Conservation (phyloP, 2,888 invertebrate genomes). For the Marronus borbonicus region DNA sequence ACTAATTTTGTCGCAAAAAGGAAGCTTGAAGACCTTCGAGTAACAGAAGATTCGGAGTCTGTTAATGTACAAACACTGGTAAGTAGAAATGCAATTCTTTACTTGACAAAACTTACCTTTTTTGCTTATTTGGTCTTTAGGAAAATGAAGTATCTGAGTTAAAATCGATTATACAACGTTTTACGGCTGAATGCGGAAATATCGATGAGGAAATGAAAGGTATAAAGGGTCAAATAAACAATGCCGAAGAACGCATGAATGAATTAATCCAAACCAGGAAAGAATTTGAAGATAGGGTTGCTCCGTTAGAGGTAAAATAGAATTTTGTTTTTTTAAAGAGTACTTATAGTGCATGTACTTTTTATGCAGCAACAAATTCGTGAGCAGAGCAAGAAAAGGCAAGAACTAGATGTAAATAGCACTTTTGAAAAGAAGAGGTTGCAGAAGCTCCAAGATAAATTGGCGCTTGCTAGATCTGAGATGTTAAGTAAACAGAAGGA, state of each 20-base stretch:
- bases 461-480: conserved; percentile 63
- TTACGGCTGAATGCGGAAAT: conserved; percentile 64
- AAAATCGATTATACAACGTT: conserved; percentile 68
- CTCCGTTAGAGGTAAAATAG: conserved; percentile 59
- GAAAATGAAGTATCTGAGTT: conserved; percentile 65
- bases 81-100: conserved; percentile 46
- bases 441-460: conserved; percentile 58
- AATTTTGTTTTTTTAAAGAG: neutral
- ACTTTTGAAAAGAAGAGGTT: conserved; percentile 61
- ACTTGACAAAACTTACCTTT: conserved; percentile 16
- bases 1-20: conserved; percentile 59
- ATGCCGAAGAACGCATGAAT: conserved; percentile 67
- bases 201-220: conserved; percentile 63
- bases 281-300: conserved; percentile 62
- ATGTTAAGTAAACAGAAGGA: conserved; percentile 70
- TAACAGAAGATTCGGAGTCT: conserved; percentile 66
- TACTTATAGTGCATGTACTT: conserved; percentile 21
- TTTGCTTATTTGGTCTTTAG: conserved; percentile 55
- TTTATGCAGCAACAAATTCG: conserved; percentile 70
- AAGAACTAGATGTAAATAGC: conserved; percentile 63
- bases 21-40: conserved; percentile 61
- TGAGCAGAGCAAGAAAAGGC: conserved; percentile 70
- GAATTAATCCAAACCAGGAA: conserved; percentile 61
- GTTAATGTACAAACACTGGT: conserved; percentile 65
- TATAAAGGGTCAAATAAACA: conserved; percentile 63